Base-by-base conservation (phyloP, 2,797 vertebrate genomes). In the Sebastes cheni region DNA sequence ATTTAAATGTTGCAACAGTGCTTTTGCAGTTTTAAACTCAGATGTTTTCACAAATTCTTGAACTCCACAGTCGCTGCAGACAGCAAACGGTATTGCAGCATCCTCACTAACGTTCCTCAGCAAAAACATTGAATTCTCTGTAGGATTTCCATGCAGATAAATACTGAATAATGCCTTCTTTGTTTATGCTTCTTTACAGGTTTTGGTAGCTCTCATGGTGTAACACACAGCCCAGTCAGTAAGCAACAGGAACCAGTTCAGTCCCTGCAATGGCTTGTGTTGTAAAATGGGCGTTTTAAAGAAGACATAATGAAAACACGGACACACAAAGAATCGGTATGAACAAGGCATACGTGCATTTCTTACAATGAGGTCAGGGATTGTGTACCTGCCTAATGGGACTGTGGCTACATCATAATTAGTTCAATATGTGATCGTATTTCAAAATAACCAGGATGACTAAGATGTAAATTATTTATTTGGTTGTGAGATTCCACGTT, bases 281-380 rank as follows among this genome's bases (percentile, higher is more conserved):
- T 85, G 85, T 93, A 93, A 93, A 92, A 95, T 96, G 95, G 95
- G 92, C 39, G 12, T 79, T 80, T 77, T 94, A 91, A 91, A 90
- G 92, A 88, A 89, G 91, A 89, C 85, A 93, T 82, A 87, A 96
- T 96, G 96, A 96, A 96, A 95, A 96, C 96, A 73, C 90, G 96
- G 93, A 96, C 96, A 59, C 95, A 96, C 93, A 96, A 96, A 95
- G 96, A 96, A 94, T 95, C 94, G 95, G 96, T 96, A 94, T 86
- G 94, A 87, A 71, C 67, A 65, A 87, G 70, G 72, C 67, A 32
- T 77, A 13, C 11, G 13, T 75, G 42, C 77, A 20, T 74, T 81
- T 82, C 70, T 69, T 7, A 70, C 66, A 80, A 8, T 61, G 22
- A 62, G 82, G 39, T 77, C 72, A 76, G 61, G 39, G 42, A 73